A percentile compares a stretch with the other conserved stretches of the same genome.
phyloP scores from a whole-genome alignment of 2,113 vertebrate genomes.

The Amblyopsis rosae region DNA sequence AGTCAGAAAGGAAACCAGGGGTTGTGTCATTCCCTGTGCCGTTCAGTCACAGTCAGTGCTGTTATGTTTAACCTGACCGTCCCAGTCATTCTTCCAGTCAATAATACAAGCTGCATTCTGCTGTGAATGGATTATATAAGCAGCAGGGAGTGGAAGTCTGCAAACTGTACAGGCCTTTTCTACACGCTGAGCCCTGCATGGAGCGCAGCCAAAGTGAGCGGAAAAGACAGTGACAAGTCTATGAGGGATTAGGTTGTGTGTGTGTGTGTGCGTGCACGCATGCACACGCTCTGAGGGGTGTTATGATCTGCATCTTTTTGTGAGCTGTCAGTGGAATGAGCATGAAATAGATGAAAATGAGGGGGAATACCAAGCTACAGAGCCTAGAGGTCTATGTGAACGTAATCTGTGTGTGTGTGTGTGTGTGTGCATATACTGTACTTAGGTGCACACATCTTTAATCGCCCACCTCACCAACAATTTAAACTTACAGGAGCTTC shows the following conservation, averaged over 20 bases:
- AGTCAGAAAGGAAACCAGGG: no score
- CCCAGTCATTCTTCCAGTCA: background rate
- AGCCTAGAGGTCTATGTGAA: slow-evolving; percentile 9
- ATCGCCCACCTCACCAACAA: slow-evolving; percentile 2
- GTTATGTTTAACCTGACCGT: no score
- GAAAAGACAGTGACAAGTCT: slow-evolving; percentile 38
- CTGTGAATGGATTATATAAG: slow-evolving; percentile 21
- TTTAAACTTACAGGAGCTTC: background rate
- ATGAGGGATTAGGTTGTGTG: slow-evolving; percentile 14
- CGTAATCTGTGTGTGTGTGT: slow-evolving; percentile 1
- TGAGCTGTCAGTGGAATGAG: slow-evolving; percentile 38
- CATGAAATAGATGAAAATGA: slow-evolving; percentile 35
- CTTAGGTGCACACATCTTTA: slow-evolving; percentile 2
- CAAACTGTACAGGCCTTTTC: slow-evolving; percentile 18
- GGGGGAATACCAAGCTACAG: slow-evolving; percentile 23
- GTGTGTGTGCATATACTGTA: background rate
- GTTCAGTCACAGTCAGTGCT: background rate
- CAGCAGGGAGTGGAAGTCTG: slow-evolving; percentile 16
- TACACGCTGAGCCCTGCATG: slow-evolving; percentile 23
- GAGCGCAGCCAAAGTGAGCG: slow-evolving; percentile 25
- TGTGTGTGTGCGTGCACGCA: slow-evolving; percentile 13
- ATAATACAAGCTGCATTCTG: slow-evolving; percentile 4
- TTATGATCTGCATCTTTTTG: slow-evolving; percentile 45
- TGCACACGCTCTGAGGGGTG: slow-evolving; percentile 1
- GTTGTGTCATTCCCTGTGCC: no score